These are phyloP conservation scores for Sarcophaga peregrina DNA, from an alignment of 1,140 invertebrate species.

Conservation along the genomic window DNA sequence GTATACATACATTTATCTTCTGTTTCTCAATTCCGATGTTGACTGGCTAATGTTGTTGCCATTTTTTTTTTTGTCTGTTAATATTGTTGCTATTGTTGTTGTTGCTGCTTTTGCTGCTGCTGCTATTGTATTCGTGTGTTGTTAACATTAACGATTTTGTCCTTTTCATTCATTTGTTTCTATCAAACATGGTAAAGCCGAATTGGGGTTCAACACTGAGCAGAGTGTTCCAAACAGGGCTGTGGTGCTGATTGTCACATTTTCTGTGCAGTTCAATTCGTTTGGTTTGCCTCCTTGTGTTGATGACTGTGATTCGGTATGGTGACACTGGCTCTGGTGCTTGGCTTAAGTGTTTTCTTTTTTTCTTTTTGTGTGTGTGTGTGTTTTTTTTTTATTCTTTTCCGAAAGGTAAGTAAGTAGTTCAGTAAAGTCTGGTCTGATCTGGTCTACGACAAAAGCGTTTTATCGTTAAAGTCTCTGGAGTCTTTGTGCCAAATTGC, in stretches of 20 bases:
- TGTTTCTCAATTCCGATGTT: neutral
- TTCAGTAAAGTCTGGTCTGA: neutral
- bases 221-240: neutral
- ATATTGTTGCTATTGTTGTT: constrained; percentile 21
- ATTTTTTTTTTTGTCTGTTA: neutral
- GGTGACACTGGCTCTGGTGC: neutral
- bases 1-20: neutral
- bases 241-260: constrained; percentile 4
- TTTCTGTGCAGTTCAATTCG: neutral
- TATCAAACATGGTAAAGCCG: neutral
- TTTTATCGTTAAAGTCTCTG: constrained; percentile 36
- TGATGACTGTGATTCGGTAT: neutral
- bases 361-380: no score
- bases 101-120: constrained; percentile 29
- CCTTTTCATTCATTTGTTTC: constrained; percentile 42
- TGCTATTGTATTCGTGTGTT: constrained; percentile 40
- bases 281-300: neutral
- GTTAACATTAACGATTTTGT: constrained; percentile 49
- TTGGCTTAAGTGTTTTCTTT: no score
- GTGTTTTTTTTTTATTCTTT: neutral
- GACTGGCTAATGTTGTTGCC: neutral
- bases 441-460: neutral
- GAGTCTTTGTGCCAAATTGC: constrained; percentile 46
- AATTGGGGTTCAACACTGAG: no score
- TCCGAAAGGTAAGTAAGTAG: neutral